Conservation (phyloP, 2,113 vertebrate genomes). For the Zosterops lateralis region DNA sequence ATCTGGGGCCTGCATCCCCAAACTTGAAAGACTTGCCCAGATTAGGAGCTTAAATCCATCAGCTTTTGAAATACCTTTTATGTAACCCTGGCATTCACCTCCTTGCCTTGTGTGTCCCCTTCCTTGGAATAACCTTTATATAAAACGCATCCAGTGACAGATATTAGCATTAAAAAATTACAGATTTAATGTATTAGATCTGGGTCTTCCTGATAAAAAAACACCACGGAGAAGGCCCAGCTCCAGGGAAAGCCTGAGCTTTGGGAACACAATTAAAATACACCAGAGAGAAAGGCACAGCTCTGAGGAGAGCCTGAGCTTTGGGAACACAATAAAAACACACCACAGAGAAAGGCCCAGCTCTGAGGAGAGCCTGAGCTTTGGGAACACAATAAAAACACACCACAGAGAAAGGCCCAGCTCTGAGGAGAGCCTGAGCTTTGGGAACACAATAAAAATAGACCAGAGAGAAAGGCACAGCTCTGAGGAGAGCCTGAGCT, state of each 20-base stretch:
- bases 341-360: neutral
- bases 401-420: no score
- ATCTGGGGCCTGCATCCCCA: neutral
- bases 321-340: neutral
- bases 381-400: neutral
- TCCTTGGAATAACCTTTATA: accelerated
- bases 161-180: accelerated
- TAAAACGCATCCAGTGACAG: neutral
- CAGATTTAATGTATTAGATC: accelerated
- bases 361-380: neutral
- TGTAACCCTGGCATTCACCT: neutral
- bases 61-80: conserved; percentile 28
- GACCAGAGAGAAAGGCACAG: neutral
- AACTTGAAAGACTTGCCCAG: conserved; percentile 32
- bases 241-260: neutral
- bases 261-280: no score
- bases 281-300: no score
- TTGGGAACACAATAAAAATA: neutral
- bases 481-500: neutral
- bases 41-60: neutral
- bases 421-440: neutral
- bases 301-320: no score
- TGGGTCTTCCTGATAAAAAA: neutral
- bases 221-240: neutral
- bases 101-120: neutral